A percentile compares a stretch with the other conserved stretches of the same genome.
Conservation (phyloP, 2,113 vertebrate species). For the Myrmecobius fasciatus region DNA sequence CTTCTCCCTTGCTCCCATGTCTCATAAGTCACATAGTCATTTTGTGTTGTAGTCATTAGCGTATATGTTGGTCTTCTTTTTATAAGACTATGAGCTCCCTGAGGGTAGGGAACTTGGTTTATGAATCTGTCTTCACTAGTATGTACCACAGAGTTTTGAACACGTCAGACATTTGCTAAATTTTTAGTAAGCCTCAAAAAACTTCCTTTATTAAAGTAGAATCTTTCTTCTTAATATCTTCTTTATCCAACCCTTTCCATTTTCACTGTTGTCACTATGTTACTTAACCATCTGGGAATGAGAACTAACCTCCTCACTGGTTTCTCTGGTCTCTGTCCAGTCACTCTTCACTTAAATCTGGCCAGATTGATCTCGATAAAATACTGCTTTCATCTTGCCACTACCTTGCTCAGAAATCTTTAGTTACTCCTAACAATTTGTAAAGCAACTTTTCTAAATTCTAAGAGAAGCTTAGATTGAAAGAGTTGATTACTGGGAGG, state of each 20-base stretch:
- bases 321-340: not conserved
- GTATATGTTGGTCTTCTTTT: not conserved
- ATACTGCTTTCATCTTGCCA: not conserved
- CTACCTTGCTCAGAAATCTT: not conserved
- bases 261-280: not conserved
- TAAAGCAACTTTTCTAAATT: not conserved
- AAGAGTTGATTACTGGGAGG: not conserved
- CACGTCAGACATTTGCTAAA: not conserved
- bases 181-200: not conserved
- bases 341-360: not conserved
- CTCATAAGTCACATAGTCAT: slow-evolving; percentile 20
- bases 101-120: not conserved
- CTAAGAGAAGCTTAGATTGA: not conserved
- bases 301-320: not conserved
- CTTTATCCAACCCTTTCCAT: not conserved
- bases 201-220: not conserved
- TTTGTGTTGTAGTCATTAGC: not conserved
- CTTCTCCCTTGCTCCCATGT: slow-evolving; percentile 18
- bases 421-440: not conserved
- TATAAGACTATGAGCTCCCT: not conserved
- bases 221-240: not conserved
- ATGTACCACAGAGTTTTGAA: not conserved
- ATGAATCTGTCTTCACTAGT: not conserved
- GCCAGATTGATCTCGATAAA: not conserved
- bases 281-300: not conserved